Evolutionary conservation across 2,888 invertebrate species (phyloP).

Genomic region (Apodemia mormo): DNA sequence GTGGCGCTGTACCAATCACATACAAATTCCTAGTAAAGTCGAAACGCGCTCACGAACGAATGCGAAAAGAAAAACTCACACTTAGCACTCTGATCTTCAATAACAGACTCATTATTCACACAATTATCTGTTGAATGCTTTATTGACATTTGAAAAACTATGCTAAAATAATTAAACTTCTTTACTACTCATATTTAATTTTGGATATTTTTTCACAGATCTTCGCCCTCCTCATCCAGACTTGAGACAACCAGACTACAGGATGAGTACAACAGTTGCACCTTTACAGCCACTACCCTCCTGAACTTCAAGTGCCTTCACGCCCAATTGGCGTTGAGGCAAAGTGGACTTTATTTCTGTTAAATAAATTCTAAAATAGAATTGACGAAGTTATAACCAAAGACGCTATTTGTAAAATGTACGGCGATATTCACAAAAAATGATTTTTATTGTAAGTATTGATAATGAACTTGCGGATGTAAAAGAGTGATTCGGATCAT

Average conservation of each 20-base stretch:
- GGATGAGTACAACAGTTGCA: conserved; percentile 58
- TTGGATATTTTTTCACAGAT: conserved; percentile 46
- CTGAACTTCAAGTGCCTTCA: conserved; percentile 75
- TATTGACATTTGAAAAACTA: no score
- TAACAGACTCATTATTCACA: no score
- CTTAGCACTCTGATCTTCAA: no score
- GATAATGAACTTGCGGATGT: background rate
- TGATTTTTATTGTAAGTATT: background rate
- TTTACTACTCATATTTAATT: background rate
- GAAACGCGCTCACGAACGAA: no score
- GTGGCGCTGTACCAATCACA: no score
- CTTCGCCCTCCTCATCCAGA: conserved; percentile 64
- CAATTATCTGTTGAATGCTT: no score
- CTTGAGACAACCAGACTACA: conserved; percentile 66
- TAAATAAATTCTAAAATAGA: conserved; percentile 20
- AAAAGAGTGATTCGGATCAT: background rate
- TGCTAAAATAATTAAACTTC: background rate
- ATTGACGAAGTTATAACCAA: conserved; percentile 27
- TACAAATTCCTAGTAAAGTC: no score
- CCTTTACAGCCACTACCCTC: conserved; percentile 70
- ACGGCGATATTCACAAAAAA: conserved; percentile 12
- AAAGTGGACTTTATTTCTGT: conserved; percentile 21
- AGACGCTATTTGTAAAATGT: conserved; percentile 29
- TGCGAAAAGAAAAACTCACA: no score
- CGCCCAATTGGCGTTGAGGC: conserved; percentile 76